Percentiles rank a stretch among this genome's conserved stretches.
These are phyloP conservation scores for Atethmia centrago DNA, from an alignment of 2,888 invertebrate species.

Conservation along the genomic window DNA sequence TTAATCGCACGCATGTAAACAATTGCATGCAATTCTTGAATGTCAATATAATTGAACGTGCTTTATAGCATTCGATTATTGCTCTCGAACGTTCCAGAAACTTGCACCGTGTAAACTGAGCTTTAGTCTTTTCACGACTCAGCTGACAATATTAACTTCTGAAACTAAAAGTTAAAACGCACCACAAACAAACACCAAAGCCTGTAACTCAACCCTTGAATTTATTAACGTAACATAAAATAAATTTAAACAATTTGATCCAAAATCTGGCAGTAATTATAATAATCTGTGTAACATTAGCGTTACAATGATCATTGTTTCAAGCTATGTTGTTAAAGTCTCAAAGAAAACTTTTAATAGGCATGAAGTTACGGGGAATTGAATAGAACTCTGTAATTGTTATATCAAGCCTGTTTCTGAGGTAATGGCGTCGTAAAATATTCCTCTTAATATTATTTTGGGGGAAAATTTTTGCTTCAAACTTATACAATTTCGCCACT, in stretches of 20 bases:
- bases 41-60: too few species aligned
- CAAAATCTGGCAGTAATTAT: slow-evolving; percentile 74
- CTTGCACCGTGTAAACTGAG: too few species aligned
- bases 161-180: not conserved
- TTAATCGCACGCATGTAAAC: too few species aligned
- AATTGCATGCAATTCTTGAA: too few species aligned
- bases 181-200: slow-evolving; percentile 19
- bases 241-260: slow-evolving; percentile 65
- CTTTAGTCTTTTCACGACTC: not conserved
- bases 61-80: too few species aligned
- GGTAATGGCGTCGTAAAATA: slow-evolving; percentile 77
- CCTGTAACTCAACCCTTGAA: slow-evolving; percentile 10
- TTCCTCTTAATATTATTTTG: slow-evolving; percentile 75
- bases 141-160: not conserved
- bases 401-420: slow-evolving; percentile 73
- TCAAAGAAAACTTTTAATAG: slow-evolving; percentile 85
- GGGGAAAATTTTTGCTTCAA: slow-evolving; percentile 73
- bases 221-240: slow-evolving; percentile 43
- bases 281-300: slow-evolving; percentile 80
- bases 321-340: slow-evolving; percentile 78
- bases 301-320: slow-evolving; percentile 82
- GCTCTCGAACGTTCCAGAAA: too few species aligned
- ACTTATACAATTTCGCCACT: slow-evolving; percentile 74
- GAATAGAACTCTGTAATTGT: slow-evolving; percentile 79
- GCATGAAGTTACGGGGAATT: slow-evolving; percentile 81